These are phyloP conservation scores for Dufourea novaeangliae DNA, from an alignment of 1,140 invertebrate genomes.

Conservation along the genomic window DNA sequence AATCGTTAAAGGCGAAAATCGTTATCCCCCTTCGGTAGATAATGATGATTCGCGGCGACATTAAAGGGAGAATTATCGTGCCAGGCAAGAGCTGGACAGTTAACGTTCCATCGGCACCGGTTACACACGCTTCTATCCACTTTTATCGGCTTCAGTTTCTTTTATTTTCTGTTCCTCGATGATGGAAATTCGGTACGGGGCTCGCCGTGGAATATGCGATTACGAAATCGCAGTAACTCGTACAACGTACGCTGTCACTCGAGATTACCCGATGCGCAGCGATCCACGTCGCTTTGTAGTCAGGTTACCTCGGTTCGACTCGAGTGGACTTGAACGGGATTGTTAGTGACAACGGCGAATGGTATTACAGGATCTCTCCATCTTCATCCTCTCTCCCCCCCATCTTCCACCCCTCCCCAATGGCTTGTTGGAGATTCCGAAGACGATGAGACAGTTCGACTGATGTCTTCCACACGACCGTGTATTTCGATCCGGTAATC, in stretches of 20 bases:
- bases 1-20: neutral
- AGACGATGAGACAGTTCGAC: neutral
- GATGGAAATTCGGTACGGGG: too few species aligned
- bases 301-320: conserved; percentile 13
- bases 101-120: neutral
- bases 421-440: too few species aligned
- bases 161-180: too few species aligned
- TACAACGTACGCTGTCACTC: neutral
- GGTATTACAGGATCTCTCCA: conserved; percentile 11
- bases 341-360: conserved; percentile 1
- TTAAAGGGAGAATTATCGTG: neutral
- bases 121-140: neutral
- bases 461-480: neutral
- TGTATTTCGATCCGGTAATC: neutral
- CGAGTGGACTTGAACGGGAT: conserved; percentile 17
- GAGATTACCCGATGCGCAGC: neutral
- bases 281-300: conserved; percentile 13
- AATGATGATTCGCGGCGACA: neutral
- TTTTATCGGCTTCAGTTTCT: neutral
- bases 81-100: neutral
- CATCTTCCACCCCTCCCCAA: too few species aligned
- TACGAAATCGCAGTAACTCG: neutral
- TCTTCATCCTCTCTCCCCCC: neutral
- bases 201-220: neutral
- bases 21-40: neutral